These are phyloP conservation scores for Siniperca obscura DNA, from an alignment of 2,797 vertebrate species.

Conservation along the genomic window DNA sequence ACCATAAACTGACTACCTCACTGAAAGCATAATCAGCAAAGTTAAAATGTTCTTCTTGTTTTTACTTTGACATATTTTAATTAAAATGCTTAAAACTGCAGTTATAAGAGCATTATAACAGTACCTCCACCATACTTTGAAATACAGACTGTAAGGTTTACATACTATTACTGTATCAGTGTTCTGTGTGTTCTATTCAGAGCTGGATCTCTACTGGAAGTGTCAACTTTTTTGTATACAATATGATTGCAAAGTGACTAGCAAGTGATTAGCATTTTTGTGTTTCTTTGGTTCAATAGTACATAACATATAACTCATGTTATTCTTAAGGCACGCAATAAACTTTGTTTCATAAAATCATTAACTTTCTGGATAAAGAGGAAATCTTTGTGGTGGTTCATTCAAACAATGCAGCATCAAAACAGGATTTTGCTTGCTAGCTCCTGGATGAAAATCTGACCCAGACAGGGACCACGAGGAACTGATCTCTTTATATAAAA, in stretches of 20 bases:
- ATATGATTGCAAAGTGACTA: constrained; percentile 65
- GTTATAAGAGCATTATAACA: constrained; percentile 64
- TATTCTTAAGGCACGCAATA: constrained; percentile 66
- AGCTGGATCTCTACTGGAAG: constrained; percentile 54
- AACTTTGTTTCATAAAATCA: constrained; percentile 44
- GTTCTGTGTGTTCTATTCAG: constrained; percentile 50
- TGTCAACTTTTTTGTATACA: constrained; percentile 44
- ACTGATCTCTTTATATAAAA: constrained; percentile 49
- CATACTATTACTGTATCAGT: constrained; percentile 54
- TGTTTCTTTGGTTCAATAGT: constrained; percentile 60
- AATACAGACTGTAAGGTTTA: constrained; percentile 45
- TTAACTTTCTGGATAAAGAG: constrained; percentile 29
- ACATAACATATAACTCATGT: constrained; percentile 30
- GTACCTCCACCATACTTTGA: constrained; percentile 57
- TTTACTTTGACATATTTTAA: constrained; percentile 23
- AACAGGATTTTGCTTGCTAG: constrained; percentile 33
- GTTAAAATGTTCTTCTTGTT: constrained; percentile 7
- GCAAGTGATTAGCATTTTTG: constrained; percentile 48
- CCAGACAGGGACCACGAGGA: constrained; percentile 7
- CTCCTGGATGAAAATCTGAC: constrained; percentile 36
- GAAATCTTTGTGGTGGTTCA: constrained; percentile 36
- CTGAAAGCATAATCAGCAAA: constrained; percentile 9
- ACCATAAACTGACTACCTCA: constrained; percentile 31
- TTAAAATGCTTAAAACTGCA: constrained; percentile 71
- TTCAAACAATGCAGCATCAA: constrained; percentile 51